A percentile compares a stretch with the other conserved stretches of the same genome.
These are phyloP conservation scores for Catharus fuscescens DNA, from an alignment of 2,113 vertebrate genomes.

Conservation along the genomic window DNA sequence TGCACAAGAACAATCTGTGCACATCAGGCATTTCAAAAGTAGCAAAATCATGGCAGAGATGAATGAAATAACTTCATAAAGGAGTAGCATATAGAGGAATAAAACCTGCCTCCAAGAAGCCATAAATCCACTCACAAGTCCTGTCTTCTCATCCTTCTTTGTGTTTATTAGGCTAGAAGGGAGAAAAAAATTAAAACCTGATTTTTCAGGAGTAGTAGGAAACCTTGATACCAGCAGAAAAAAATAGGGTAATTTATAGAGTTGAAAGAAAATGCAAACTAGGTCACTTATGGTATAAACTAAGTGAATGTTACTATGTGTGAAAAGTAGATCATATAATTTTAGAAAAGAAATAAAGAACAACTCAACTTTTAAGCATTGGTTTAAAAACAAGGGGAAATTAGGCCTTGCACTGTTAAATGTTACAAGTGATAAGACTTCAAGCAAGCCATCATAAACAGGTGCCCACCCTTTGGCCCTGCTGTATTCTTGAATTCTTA, in stretches of 20 bases:
- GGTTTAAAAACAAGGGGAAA: not conserved
- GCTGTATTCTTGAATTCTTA: not conserved
- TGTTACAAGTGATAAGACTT: not conserved
- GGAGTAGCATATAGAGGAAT: not conserved
- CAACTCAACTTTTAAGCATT: not conserved
- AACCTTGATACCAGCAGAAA: not conserved
- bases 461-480: not conserved
- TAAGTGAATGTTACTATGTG: not conserved
- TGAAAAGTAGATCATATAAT: not conserved
- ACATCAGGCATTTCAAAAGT: not conserved
- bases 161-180: slow-evolving; percentile 19
- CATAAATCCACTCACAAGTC: not conserved
- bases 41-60: not conserved
- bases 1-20: not conserved
- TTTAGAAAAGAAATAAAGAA: not conserved
- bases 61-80: not conserved
- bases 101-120: slow-evolving; percentile 6
- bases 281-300: not conserved
- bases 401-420: not conserved
- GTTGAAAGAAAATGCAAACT: slow-evolving; percentile 23
- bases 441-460: not conserved
- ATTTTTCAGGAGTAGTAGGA: slow-evolving; percentile 8
- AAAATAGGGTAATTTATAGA: not conserved
- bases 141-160: not conserved
- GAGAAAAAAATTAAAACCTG: slow-evolving; percentile 15